A percentile compares a stretch with the other conserved stretches of the same genome.
These are phyloP conservation scores for Sebastes vulpes DNA, from an alignment of 2,797 vertebrate genomes.

Conservation along the genomic window DNA sequence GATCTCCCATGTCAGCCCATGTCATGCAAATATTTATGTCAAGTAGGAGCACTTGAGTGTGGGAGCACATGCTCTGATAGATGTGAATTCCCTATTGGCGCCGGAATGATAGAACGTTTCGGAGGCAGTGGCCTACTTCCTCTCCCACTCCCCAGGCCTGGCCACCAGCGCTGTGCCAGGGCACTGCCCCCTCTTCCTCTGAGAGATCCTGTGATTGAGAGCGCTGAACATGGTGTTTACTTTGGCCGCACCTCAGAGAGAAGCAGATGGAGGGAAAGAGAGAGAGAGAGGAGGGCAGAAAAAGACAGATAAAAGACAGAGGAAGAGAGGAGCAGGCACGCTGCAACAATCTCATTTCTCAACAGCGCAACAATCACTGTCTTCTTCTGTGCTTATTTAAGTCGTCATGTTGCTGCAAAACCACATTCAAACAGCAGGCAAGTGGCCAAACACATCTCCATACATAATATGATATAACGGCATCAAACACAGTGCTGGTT, in stretches of 20 bases:
- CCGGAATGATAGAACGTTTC: constrained; percentile 66
- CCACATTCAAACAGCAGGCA: constrained; percentile 49
- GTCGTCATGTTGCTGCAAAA: constrained; percentile 30
- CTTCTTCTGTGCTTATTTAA: constrained; percentile 40
- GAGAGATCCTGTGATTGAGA: constrained; percentile 83
- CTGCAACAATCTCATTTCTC: constrained; percentile 40
- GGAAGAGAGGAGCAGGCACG: constrained; percentile 22
- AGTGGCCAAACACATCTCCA: constrained; percentile 46
- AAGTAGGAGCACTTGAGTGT: constrained; percentile 70
- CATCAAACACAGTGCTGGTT: constrained; percentile 46
- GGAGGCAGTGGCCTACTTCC: constrained; percentile 74
- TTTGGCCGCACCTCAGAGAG: constrained; percentile 68
- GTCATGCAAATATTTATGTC: constrained; percentile 85
- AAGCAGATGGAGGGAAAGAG: constrained; percentile 43
- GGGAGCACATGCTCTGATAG: constrained; percentile 72
- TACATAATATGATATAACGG: constrained; percentile 41
- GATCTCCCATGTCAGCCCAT: constrained; percentile 77
- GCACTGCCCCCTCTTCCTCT: constrained; percentile 80
- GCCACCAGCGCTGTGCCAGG: constrained; percentile 64
- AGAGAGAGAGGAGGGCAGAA: constrained; percentile 27
- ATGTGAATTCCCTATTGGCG: constrained; percentile 73
- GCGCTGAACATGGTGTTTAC: constrained; percentile 63
- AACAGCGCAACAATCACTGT: constrained; percentile 27
- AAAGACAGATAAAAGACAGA: constrained; percentile 45
- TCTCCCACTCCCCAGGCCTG: constrained; percentile 56